Evolutionary conservation across 2,113 vertebrate genomes (phyloP).

Genomic region (Halcyon senegalensis): DNA sequence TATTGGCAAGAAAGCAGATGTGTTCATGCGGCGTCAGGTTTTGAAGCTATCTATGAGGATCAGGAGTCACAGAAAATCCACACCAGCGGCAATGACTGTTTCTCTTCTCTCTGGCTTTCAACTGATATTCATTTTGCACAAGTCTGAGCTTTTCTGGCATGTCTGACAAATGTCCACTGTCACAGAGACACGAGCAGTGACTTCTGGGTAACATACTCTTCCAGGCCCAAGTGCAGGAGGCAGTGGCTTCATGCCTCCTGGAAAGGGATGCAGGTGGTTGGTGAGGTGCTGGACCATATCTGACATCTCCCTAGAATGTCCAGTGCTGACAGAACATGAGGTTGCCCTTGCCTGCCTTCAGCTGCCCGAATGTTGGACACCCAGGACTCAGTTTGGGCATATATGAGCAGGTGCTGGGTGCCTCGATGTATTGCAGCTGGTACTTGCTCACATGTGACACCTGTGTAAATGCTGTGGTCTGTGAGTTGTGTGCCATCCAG

Average conservation of each 20-base stretch:
- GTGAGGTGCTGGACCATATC: not conserved
- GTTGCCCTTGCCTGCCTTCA: not conserved
- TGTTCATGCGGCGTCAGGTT: not conserved
- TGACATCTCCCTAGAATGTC: not conserved
- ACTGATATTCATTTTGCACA: not conserved
- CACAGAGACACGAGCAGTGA: not conserved
- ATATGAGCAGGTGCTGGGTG: fast-evolving
- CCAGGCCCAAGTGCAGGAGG: not conserved
- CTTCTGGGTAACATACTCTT: not conserved
- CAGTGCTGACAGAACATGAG: not conserved
- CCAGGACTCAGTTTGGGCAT: not conserved
- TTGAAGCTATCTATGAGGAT: constrained; percentile 2
- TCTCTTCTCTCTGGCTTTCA: constrained; percentile 22
- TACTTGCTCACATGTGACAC: not conserved
- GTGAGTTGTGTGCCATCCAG: not conserved
- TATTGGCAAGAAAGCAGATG: not conserved
- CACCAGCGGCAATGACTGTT: not conserved
- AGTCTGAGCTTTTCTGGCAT: not conserved
- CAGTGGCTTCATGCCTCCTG: not conserved
- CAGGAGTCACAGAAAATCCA: constrained; percentile 14
- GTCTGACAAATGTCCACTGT: not conserved
- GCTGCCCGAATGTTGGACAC: not conserved
- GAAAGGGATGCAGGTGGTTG: not conserved
- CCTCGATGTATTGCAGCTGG: too few relatives aligned
- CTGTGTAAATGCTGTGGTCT: not conserved